Evolutionary conservation across 2,113 vertebrate genomes (phyloP).

Genomic region (Ammospiza caudacuta): DNA sequence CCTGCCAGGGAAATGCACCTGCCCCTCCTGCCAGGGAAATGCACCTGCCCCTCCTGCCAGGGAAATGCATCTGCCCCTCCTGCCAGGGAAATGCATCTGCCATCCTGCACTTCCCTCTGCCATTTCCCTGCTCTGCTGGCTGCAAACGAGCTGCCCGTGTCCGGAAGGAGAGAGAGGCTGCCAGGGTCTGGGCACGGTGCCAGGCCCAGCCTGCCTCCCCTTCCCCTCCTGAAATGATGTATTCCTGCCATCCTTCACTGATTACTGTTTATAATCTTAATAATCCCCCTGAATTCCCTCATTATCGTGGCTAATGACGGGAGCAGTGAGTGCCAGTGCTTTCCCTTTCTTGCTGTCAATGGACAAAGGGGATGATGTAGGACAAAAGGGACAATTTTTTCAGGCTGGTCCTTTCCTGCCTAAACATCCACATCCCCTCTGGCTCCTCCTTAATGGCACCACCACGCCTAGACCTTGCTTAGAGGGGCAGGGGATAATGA

Average conservation of each 20-base stretch:
- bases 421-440: neutral
- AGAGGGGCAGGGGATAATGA: neutral
- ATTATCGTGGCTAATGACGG: neutral
- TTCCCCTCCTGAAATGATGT: neutral
- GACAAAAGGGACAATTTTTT: neutral
- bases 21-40: too few relatives aligned
- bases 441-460: neutral
- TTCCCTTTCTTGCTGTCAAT: neutral
- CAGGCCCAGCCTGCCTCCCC: neutral
- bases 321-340: neutral
- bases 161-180: neutral
- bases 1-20: too few relatives aligned
- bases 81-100: neutral
- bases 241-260: neutral
- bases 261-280: constrained; percentile 20
- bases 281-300: constrained; percentile 39
- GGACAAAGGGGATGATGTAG: neutral
- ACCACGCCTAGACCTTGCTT: neutral
- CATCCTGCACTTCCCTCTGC: neutral
- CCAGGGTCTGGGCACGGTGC: fast-evolving
- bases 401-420: neutral
- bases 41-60: too few relatives aligned
- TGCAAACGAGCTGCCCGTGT: neutral
- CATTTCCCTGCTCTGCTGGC: neutral
- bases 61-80: too few relatives aligned